A percentile compares a stretch with the other conserved stretches of the same genome.
Conservation (phyloP, 1,140 invertebrate genomes). For the Lineus longissimus region DNA sequence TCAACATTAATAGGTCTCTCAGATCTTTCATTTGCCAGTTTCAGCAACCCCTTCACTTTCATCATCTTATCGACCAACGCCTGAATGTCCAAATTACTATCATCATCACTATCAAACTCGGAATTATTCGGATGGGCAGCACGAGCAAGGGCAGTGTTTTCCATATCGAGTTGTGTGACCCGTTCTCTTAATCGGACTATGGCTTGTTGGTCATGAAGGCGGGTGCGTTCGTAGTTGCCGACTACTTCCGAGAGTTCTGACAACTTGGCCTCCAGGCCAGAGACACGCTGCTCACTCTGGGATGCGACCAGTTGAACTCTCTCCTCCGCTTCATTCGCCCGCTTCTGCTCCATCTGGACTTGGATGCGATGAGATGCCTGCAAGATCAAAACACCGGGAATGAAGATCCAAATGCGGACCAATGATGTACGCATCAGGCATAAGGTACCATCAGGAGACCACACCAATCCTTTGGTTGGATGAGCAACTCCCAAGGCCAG, state of each 20-base stretch:
- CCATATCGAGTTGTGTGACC: slow-evolving; percentile 50
- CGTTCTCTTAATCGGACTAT: slow-evolving; percentile 68
- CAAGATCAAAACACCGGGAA: background rate
- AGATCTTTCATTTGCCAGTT: slow-evolving; percentile 44
- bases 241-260: slow-evolving; percentile 76
- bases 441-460: too few relatives aligned
- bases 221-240: slow-evolving; percentile 71
- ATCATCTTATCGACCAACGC: slow-evolving; percentile 45
- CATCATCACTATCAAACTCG: slow-evolving; percentile 32
- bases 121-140: slow-evolving; percentile 26
- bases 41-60: slow-evolving; percentile 44
- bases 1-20: slow-evolving; percentile 51
- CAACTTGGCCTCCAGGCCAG: slow-evolving; percentile 70
- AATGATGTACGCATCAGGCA: too few relatives aligned
- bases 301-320: slow-evolving; percentile 34
- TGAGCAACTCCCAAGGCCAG: too few relatives aligned
- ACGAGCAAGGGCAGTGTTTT: slow-evolving; percentile 46
- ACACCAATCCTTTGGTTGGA: too few relatives aligned
- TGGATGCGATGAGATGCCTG: slow-evolving; percentile 57
- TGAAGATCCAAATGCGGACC: too few relatives aligned
- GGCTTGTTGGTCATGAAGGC: slow-evolving; percentile 69
- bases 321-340: slow-evolving; percentile 43
- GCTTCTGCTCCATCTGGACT: slow-evolving; percentile 45
- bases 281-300: slow-evolving; percentile 71
- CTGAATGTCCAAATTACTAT: slow-evolving; percentile 44